Base-by-base conservation (phyloP, 2,113 vertebrate genomes). In the Dicrurus megarhynchus region DNA sequence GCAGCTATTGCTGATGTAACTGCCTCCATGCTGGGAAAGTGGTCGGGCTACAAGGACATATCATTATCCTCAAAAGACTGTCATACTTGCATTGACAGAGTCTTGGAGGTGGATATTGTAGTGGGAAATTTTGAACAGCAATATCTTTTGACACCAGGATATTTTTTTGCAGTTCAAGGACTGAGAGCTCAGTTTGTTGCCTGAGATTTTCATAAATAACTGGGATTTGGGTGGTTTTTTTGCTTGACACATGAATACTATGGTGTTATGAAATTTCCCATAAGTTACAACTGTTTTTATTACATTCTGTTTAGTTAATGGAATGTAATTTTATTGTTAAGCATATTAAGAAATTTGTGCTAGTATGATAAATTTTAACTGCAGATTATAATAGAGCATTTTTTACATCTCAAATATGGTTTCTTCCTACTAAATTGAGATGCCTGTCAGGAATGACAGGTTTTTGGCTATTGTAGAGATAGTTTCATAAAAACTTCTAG, bases 11-110 rank as follows among this genome's bases (percentile, higher is more conserved):
- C 56, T 71, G 46, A 15, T 57, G 5, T 32, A 44, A 55, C 39
- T 76, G 47, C 57, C 30, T 49, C n/a, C 39, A 6, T 32, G 28
- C 47, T 81, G 63, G 59, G 17, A 27, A 46, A 37, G 64, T 35
- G 11, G 13, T 19, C 0, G 0, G 33, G 39, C 64, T 41, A 16
- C 69, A 19, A 41, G 16, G 23, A 37, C 13, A 3, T 8, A 8
- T 16, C 39, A 14, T 41, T 57, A 6, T n/a, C 75, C 55, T 60
- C 30, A 30, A 23, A 60, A 42, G 33, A 15, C 59, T 55, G 13
- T 70, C 2, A 0, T 14, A 12, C 27, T 60, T 82, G 6, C 14
- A 10, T 5, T 39, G 57, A 32, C 50, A 46, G 27, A 22, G 16
- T 28, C 60, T 39, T 44, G 56, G 19, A 63, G 7, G 8, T 37